Base-by-base conservation (phyloP, 2,113 vertebrate species). In the Chunga burmeisteri region DNA sequence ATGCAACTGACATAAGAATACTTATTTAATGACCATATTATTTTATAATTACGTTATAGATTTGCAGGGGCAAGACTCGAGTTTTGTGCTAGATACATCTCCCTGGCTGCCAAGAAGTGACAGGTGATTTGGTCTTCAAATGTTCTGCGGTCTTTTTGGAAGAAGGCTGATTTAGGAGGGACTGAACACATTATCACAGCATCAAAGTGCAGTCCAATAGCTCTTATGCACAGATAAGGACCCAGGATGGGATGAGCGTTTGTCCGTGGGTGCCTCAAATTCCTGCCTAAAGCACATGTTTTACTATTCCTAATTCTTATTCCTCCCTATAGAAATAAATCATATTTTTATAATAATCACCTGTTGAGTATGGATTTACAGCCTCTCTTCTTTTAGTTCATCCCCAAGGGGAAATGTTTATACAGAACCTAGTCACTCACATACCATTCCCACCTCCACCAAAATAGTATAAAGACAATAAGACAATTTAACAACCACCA, bases 1-100 rank as follows among this genome's bases (percentile, higher is more conserved):
- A 40, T 16, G 4, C 15, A 77, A 53, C 17, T 2, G 4, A 72
- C 87, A 46, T 11, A 61, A 34, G 16, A 56, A 4, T 49, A 9
- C 40, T 40, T 90, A 14, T 47, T 65, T n/a, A 66, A n/a, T 7
- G 46, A 55, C 1, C 3, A 5, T 5, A n/a, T 2, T 30, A 49
- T 36, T 89, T 86, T 62, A 36, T 26, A 73, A 66, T 20, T 27
- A 73, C 71, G 20, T 10, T 20, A 20, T 0, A 47, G 46, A 66
- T 71, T 44, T n/a, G 20, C 1, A 65, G 11, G 7, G 8, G 20
- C 21, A 34, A 71, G 30, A 32, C 23, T 18, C 0, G 0, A 27
- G 18, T 50, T 84, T 59, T 47, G 46, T 17, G 7, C 30, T 71
- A 3, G 0, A 23, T 16, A 23, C 13, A 3, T 16, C 19, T 81